phyloP scores from a whole-genome alignment of 2,113 vertebrate genomes.

The Aplodontia rufa region DNA sequence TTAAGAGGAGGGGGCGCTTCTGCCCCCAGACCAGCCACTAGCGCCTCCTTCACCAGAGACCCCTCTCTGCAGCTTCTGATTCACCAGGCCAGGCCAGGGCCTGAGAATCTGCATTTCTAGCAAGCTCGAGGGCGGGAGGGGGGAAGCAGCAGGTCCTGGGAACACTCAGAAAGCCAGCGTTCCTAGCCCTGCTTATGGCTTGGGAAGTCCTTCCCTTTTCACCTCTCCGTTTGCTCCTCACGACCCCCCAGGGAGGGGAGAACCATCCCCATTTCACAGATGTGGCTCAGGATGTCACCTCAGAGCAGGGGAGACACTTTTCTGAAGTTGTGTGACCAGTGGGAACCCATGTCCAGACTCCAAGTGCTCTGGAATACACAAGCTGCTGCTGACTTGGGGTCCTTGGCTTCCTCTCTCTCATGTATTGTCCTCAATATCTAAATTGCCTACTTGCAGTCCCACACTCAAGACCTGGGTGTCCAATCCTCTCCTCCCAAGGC shows the following conservation, averaged over 20 bases:
- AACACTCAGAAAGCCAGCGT: neutral
- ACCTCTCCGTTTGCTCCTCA: neutral
- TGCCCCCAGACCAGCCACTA: too few species aligned
- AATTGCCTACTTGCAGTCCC: neutral
- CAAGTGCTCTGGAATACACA: neutral
- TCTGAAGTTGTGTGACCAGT: neutral
- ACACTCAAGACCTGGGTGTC: neutral
- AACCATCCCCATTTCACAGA: neutral
- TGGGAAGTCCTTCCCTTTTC: neutral
- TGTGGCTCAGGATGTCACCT: fast-evolving
- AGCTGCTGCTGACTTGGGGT: fast-evolving
- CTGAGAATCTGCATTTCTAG: neutral
- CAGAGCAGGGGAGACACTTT: neutral
- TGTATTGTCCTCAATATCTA: neutral
- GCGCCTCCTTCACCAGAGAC: neutral
- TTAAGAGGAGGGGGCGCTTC: neutral
- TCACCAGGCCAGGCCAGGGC: neutral
- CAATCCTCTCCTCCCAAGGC: neutral
- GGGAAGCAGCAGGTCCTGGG: neutral
- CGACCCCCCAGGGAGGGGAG: neutral
- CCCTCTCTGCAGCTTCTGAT: neutral
- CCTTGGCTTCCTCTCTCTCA: neutral
- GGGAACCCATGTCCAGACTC: neutral
- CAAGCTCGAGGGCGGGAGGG: neutral
- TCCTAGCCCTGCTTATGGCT: neutral